Evolutionary conservation across 2,888 invertebrate species (phyloP).

Genomic region (Tipula vernalis): DNA sequence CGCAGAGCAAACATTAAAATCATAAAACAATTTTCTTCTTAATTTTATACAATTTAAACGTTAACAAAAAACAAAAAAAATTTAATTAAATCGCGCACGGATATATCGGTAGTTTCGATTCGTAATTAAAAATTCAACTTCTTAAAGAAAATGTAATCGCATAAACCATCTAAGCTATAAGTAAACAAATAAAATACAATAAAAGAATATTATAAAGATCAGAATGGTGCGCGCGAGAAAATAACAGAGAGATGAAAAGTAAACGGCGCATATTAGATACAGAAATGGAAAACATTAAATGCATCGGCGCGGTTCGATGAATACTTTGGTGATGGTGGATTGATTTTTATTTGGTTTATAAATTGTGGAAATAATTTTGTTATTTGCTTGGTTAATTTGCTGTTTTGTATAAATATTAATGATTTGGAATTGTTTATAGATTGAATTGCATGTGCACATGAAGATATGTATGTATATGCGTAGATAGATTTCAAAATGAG

Average conservation of each 20-base stretch:
- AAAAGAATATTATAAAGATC: neutral
- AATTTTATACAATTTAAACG: conserved; percentile 4
- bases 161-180: neutral
- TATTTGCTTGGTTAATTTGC: neutral
- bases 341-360: neutral
- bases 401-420: neutral
- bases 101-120: neutral
- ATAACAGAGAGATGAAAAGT: neutral
- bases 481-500: neutral
- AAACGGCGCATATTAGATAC: neutral
- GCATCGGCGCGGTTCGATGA: neutral
- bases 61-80: neutral
- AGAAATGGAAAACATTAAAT: neutral
- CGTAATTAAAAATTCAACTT: neutral
- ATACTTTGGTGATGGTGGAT: neutral
- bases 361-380: neutral
- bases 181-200: neutral
- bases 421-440: neutral
- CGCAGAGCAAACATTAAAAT: neutral
- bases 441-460: neutral
- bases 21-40: neutral
- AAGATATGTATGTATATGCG: neutral
- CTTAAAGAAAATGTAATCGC: neutral
- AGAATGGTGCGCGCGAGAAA: neutral
- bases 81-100: neutral